Evolutionary conservation across 2,888 invertebrate species (phyloP).

Genomic region (Mystacides longicornis): DNA sequence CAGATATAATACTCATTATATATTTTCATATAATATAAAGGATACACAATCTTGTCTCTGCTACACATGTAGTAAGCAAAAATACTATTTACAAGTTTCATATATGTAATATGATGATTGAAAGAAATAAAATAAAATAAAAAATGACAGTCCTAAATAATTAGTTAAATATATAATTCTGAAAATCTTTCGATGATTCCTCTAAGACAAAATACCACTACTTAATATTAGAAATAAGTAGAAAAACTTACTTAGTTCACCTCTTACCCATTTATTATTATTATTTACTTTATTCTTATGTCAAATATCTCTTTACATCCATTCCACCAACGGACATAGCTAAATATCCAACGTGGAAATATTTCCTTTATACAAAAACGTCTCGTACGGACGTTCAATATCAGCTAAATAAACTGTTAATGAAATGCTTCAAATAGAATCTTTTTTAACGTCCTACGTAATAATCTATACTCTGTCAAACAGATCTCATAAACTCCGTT

Average conservation of each 20-base stretch:
- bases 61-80: constrained; percentile 27
- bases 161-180: constrained; percentile 19
- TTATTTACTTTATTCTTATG: neutral
- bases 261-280: constrained; percentile 23
- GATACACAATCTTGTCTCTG: constrained; percentile 24
- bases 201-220: constrained; percentile 23
- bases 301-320: constrained; percentile 7
- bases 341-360: too few relatives aligned
- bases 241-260: constrained; percentile 26
- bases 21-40: constrained; percentile 17
- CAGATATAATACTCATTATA: neutral
- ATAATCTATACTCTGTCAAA: too few relatives aligned
- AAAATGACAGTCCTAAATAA: constrained; percentile 4
- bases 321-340: too few relatives aligned
- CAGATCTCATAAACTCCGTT: too few relatives aligned
- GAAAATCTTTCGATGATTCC: constrained; percentile 26
- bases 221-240: constrained; percentile 25
- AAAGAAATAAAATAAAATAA: neutral
- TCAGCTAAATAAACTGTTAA: too few relatives aligned
- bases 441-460: too few relatives aligned
- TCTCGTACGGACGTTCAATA: too few relatives aligned
- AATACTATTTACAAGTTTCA: constrained; percentile 26
- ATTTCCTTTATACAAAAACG: too few relatives aligned
- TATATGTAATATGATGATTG: neutral
- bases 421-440: too few relatives aligned